Evolutionary conservation across 2,113 vertebrate genomes (phyloP), one percentile per base, ranked within the genome.

Genomic region (Cyphomyrus plagiostoma): DNA sequence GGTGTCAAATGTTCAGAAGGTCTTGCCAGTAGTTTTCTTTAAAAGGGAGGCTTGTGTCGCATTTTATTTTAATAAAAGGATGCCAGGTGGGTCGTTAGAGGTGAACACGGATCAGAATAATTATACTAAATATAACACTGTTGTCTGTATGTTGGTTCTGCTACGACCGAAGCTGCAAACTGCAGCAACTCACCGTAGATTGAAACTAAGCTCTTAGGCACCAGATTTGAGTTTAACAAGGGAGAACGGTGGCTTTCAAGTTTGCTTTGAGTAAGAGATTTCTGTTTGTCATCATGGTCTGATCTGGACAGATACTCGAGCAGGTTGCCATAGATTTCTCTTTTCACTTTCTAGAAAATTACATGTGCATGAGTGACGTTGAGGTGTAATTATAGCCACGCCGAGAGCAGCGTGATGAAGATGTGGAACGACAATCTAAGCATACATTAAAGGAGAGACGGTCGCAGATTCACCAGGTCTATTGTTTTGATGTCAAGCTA

Each of bases 1-100:
- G 90, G 90, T 93, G 91, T 94, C 94, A 90, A 87, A 48, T 94
- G 91, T 92, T 93, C 93, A 88, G 83, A 90, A 92, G 92, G 91
- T 90, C 86, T 77, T 89, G 45, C 15, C 15, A 52, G 83, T 90
- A n/a, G 42, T 84, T 3, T 88, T 49, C 70, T 88, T 89, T 77
- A 39, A 52, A 84, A 90, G 88, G 83, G 89, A 45, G 19, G 45
- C 82, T 48, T 45, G 2, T 39, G 8, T 30, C 48, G 46, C n/a
- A 17, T 49, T 52, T 19, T 52, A 87, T 19, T 87, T 87, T 19
- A 50, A 77, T 77, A 39, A 85, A 85, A 85, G 48, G 45, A 84
- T 84, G 82, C 17, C 10, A 7, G 21, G 49, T 39, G 74, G 48
- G 13, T 39, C 45, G n/a, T 48, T n/a, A 84, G 82, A n/a, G 39